phyloP scores from a whole-genome alignment of 2,888 invertebrate genomes.

The Phlogophora meticulosa region DNA sequence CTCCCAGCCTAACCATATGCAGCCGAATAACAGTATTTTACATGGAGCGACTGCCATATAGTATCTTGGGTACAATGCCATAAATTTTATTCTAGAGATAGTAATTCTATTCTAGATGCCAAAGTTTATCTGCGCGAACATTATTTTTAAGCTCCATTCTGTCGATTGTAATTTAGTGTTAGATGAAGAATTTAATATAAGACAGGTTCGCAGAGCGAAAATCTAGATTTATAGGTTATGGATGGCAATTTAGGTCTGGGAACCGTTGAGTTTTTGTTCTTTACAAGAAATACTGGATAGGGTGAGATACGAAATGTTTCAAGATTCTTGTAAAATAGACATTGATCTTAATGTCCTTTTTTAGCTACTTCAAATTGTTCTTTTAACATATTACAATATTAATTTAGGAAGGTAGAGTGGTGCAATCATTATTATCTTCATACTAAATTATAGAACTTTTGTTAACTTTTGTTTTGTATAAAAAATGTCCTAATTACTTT shows the following conservation, averaged over 20 bases:
- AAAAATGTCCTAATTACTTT: no score
- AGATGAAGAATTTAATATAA: conserved; percentile 34
- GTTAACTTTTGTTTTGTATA: no score
- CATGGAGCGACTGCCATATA: no score
- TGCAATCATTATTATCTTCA: no score
- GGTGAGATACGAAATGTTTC: not conserved
- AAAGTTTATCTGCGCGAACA: conserved; percentile 20
- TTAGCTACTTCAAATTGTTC: no score
- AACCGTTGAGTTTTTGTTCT: not conserved
- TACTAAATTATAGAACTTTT: no score
- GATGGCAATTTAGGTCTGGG: conserved; percentile 6
- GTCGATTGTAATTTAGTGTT: conserved; percentile 32
- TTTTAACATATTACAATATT: no score
- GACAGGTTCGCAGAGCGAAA: conserved; percentile 5
- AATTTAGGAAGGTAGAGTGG: no score
- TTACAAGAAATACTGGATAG: not conserved
- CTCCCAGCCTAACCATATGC: no score
- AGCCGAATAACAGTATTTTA: no score
- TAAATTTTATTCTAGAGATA: conserved; percentile 23
- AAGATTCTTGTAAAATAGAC: not conserved
- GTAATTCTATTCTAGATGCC: conserved; percentile 14
- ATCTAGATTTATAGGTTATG: conserved; percentile 32
- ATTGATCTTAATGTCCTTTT: no score
- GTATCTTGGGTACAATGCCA: not conserved
- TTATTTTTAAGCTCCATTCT: conserved; percentile 31